phyloP scores from a whole-genome alignment of 2,113 vertebrate species.

The Hirundichthys speculiger region DNA sequence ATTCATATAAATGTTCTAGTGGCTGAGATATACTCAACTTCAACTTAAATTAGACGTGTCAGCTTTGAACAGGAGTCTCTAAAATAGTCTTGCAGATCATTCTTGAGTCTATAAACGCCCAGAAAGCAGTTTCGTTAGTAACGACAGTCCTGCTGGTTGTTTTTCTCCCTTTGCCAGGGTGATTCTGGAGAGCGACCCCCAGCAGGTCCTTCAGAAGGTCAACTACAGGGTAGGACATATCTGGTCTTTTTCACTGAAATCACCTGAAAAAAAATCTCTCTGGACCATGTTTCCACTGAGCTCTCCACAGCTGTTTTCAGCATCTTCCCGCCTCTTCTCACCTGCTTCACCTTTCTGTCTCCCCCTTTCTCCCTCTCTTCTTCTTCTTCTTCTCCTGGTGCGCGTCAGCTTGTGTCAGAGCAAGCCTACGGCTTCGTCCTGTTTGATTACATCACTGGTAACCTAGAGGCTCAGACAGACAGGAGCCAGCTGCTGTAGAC shows the following conservation, averaged over 20 bases:
- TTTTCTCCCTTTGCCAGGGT: slow-evolving; percentile 78
- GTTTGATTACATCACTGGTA: slow-evolving; percentile 87
- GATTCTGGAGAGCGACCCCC: slow-evolving; percentile 92
- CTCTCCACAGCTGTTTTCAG: slow-evolving; percentile 11
- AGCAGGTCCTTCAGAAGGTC: slow-evolving; percentile 91
- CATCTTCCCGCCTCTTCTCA: slow-evolving; percentile 8
- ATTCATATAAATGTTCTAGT: too few species aligned
- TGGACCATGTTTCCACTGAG: not conserved
- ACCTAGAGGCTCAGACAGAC: slow-evolving; percentile 76
- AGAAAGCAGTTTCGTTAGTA: not conserved
- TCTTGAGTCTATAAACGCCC: too few species aligned
- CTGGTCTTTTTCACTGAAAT: too few species aligned
- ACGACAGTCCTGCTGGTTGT: slow-evolving; percentile 3
- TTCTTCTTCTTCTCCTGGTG: slow-evolving; percentile 32
- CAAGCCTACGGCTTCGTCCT: slow-evolving; percentile 86
- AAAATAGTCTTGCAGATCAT: too few species aligned
- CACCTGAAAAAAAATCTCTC: not conserved
- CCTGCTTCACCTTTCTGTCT: slow-evolving; percentile 33
- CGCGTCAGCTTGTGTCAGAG: slow-evolving; percentile 79
- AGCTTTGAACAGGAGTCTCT: too few species aligned
- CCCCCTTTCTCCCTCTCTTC: slow-evolving; percentile 10
- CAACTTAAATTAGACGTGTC: too few species aligned
- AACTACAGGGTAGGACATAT: slow-evolving; percentile 87
- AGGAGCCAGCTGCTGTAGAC: slow-evolving; percentile 73
- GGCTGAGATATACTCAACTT: too few species aligned